Evolutionary conservation across 2,888 invertebrate genomes (phyloP), one percentile per base, ranked within the genome.

Genomic region (Stenotaenia linearis): DNA sequence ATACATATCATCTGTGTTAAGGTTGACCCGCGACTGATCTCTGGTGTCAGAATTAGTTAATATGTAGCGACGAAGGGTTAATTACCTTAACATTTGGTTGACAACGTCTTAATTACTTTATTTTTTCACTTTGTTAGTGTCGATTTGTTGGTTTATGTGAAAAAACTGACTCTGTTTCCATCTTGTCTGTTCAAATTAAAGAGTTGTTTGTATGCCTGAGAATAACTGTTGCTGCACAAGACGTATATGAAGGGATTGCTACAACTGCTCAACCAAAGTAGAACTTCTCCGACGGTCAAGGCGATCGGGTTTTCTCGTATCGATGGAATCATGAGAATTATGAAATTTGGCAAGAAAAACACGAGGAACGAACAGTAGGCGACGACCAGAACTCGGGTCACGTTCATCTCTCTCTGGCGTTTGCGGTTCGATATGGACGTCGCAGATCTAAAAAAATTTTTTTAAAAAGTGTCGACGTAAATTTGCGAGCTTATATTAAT

Each of bases 211-310:
- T 78, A 78, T 12, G 78, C 78, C 12, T 78, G 40, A 2, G 45
- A 25, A 21, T 78, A 78, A 50, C 50, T 25, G 50, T 18, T 23
- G n/a, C 78, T 78, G 28, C 78, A 50, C 12, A 78, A 6, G 0
- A 78, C 78, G 10, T 78, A 78, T 28, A 78, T 50, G 32, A 78
- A 28, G 9, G 78, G 78, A 50, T 78, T 78, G 40, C 45, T 25
- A 32, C 78, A 78, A 50, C 78, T 78, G 21, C 78, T 78, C 5
- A 50, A 23, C 78, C 78, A 78, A 1, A 78, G 50, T 0, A 78
- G 56, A 18, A 50, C 32, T 78, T 78, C 78, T 2, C 78, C 78
- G 7, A 50, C 28, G 5, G 78, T 78, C 21, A 78, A 32, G 1
- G 78, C 78, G 5, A 50, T 10, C 1, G 78, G 78, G 21, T 50